phyloP scores from a whole-genome alignment of 2,113 vertebrate species.

The Limnothrissa miodon region DNA sequence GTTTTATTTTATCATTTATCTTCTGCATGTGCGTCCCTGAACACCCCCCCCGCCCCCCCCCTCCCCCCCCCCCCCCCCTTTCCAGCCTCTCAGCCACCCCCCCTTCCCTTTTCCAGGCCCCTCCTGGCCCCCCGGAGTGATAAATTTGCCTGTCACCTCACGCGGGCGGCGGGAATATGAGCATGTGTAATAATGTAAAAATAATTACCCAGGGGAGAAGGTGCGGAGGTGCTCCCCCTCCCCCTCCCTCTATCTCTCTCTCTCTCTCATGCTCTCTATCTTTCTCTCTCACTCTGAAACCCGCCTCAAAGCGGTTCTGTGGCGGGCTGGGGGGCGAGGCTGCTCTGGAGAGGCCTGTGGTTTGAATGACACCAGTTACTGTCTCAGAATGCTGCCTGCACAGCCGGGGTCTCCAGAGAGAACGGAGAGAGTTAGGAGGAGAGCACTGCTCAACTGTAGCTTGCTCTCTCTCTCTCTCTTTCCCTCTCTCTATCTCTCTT shows the following conservation, averaged over 20 bases:
- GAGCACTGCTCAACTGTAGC: constrained; percentile 13
- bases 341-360: constrained; percentile 48
- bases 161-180: constrained; percentile 73
- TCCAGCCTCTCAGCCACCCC: background rate
- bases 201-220: constrained; percentile 80
- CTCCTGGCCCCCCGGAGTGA: constrained; percentile 68
- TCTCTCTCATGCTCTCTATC: background rate
- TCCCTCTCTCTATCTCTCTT: constrained; percentile 43
- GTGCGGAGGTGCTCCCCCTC: constrained; percentile 48
- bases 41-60: background rate
- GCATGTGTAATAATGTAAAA: constrained; percentile 83
- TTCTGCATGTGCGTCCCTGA: constrained; percentile 40
- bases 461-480: constrained; percentile 52
- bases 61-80: constrained; percentile 48
- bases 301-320: constrained; percentile 47
- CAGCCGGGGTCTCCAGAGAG: constrained; percentile 56
- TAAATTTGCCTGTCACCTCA: constrained; percentile 80
- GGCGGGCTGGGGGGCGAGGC: constrained; percentile 40
- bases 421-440: constrained; percentile 1
- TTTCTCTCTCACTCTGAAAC: constrained; percentile 15
- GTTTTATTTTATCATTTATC: constrained; percentile 83
- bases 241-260: constrained; percentile 1
- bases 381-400: constrained; percentile 32
- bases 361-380: constrained; percentile 74
- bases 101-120: constrained; percentile 16